phyloP scores from a whole-genome alignment of 1,140 invertebrate genomes.

The Lepeophtheirus salmonis region DNA sequence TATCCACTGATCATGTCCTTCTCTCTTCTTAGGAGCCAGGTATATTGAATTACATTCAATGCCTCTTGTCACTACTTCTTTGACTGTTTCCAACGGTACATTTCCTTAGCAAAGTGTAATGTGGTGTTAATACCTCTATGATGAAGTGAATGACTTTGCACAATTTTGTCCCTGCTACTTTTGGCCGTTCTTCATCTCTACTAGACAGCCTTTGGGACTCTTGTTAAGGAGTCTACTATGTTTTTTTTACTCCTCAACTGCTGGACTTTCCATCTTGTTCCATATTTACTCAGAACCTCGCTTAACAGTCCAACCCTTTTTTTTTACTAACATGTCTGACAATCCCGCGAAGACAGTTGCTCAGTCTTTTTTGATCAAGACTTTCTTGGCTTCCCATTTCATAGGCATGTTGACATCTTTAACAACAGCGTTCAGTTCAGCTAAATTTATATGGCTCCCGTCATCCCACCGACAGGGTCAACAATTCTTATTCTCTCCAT shows the following conservation, averaged over 20 bases:
- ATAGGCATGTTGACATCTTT: neutral
- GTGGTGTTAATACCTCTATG: neutral
- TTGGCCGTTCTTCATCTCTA: too few species aligned
- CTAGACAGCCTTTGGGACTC: too few species aligned
- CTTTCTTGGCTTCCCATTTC: neutral
- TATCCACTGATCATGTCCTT: neutral
- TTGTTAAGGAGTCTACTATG: neutral
- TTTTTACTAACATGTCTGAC: neutral
- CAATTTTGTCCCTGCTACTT: neutral
- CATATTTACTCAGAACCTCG: neutral
- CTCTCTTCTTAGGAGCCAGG: neutral
- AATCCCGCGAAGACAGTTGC: neutral
- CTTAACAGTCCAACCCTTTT: neutral
- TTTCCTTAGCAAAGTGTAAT: neutral
- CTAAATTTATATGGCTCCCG: neutral
- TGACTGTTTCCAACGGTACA: neutral
- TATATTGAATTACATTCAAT: neutral
- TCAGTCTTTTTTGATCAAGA: neutral
- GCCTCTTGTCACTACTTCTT: neutral
- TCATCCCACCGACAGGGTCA: neutral
- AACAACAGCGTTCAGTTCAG: neutral
- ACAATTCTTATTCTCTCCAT: neutral
- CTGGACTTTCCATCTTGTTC: neutral
- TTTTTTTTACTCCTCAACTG: neutral
- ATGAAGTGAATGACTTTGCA: neutral